These are phyloP conservation scores for Penaeus japonicus DNA, from an alignment of 1,140 invertebrate genomes.

Conservation along the genomic window DNA sequence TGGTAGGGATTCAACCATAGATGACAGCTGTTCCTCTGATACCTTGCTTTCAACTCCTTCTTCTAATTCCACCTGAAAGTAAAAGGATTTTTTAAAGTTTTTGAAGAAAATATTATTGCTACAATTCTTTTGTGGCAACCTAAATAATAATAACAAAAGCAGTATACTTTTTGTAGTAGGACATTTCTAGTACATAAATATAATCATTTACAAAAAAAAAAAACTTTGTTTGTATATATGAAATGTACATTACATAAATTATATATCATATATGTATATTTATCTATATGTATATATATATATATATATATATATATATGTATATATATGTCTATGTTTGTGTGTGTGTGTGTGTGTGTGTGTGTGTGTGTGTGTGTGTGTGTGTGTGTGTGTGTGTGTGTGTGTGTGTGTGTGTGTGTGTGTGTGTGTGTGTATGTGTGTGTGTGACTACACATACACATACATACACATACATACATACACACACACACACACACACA, in stretches of 20 bases:
- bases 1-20: constrained; percentile 20
- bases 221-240: too few relatives aligned
- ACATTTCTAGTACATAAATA: too few relatives aligned
- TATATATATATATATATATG: background rate
- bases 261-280: too few relatives aligned
- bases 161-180: too few relatives aligned
- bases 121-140: background rate
- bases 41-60: constrained; percentile 1
- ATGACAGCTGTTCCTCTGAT: background rate
- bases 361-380: background rate
- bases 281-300: background rate
- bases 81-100: background rate
- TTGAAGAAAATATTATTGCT: background rate
- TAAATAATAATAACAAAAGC: too few relatives aligned
- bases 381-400: background rate
- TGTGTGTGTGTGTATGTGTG: background rate
- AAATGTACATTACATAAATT: too few relatives aligned
- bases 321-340: background rate
- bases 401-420: background rate
- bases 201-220: too few relatives aligned
- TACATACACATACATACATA: background rate
- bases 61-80: constrained; percentile 35
- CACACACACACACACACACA: background rate
- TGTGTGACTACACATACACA: background rate
- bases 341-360: background rate